These are phyloP conservation scores for Nyctereutes procyonoides DNA, from an alignment of 2,113 vertebrate species.

Conservation along the genomic window DNA sequence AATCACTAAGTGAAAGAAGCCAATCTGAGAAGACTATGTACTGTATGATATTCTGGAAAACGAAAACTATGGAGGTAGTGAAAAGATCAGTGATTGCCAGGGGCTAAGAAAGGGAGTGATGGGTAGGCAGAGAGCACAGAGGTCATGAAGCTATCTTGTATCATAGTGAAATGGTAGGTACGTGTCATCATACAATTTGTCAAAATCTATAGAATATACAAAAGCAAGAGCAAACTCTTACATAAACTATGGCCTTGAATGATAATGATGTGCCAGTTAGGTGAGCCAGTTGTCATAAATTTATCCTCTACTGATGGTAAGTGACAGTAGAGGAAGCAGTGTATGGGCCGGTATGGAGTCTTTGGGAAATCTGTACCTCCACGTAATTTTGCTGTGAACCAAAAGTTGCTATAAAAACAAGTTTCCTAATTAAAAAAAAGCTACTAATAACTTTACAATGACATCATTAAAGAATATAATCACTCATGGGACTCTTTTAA, in stretches of 20 bases:
- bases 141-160: too few relatives aligned
- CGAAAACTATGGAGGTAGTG: background rate
- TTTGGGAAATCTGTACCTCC: background rate
- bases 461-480: background rate
- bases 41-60: background rate
- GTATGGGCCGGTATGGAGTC: background rate
- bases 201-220: background rate
- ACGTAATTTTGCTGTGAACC: background rate
- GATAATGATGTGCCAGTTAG: background rate
- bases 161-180: background rate
- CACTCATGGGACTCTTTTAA: background rate
- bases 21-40: background rate
- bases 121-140: background rate
- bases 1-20: background rate
- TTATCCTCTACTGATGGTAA: background rate
- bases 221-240: background rate
- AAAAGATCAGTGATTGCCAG: background rate
- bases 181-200: background rate
- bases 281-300: background rate
- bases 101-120: rapidly evolving
- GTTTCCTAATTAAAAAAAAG: background rate
- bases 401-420: background rate
- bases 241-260: background rate
- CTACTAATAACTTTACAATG: background rate
- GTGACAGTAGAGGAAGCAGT: background rate